Conservation (phyloP, 2,888 invertebrate genomes). For the Drosophila meridiana region DNA sequence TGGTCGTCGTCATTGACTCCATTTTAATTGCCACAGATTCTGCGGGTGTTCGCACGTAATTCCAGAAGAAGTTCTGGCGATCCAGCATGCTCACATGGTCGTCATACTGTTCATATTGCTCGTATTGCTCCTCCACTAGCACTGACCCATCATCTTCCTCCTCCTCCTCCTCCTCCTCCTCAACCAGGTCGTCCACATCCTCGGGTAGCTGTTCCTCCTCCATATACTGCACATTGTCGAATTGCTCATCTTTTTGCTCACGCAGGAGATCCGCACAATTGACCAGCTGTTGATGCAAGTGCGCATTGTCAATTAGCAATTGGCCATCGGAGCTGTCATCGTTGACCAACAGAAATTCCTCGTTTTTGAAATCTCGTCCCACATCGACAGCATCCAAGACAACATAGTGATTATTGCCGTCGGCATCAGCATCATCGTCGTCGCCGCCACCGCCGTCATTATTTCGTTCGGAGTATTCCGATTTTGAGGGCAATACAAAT, state of each 20-base stretch:
- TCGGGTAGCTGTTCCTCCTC: constrained; percentile 40
- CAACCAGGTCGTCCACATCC: constrained; percentile 42
- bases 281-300: constrained; percentile 51
- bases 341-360: constrained; percentile 54
- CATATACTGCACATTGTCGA: constrained; percentile 36
- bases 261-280: constrained; percentile 41
- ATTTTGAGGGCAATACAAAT: constrained; percentile 61
- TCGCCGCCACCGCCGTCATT: constrained; percentile 35
- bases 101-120: constrained; percentile 17
- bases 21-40: constrained; percentile 16
- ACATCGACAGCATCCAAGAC: constrained; percentile 61
- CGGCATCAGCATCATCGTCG: constrained; percentile 41
- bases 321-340: constrained; percentile 49
- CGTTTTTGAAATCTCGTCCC: constrained; percentile 48
- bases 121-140: constrained; percentile 10
- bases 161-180: constrained; percentile 11
- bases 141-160: constrained; percentile 17
- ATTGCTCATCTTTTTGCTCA: constrained; percentile 33
- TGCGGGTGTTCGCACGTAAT: constrained; percentile 10
- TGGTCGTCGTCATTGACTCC: not conserved
- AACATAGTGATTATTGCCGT: constrained; percentile 39
- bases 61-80: constrained; percentile 14
- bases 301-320: constrained; percentile 36
- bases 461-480: constrained; percentile 49
- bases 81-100: constrained; percentile 7